Evolutionary conservation across 2,888 invertebrate genomes (phyloP).

Genomic region (Xestia ashworthii): DNA sequence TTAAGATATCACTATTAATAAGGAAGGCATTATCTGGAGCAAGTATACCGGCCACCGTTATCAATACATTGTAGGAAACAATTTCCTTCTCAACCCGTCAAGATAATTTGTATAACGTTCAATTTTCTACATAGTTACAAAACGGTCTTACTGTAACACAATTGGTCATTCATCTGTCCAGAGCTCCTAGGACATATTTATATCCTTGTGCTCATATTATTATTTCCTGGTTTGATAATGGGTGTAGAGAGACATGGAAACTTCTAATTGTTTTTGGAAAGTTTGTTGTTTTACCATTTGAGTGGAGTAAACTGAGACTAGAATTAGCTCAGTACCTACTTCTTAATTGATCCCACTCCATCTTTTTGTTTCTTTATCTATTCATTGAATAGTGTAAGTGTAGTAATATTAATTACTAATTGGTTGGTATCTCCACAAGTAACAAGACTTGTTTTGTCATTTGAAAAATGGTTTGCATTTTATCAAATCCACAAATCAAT

Average conservation of each 20-base stretch:
- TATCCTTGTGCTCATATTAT: conserved; percentile 12
- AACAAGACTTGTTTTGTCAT: background rate
- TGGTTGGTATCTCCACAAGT: background rate
- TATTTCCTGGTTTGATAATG: conserved; percentile 37
- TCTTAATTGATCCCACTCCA: background rate
- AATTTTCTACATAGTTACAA: conserved; percentile 54
- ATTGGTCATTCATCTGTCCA: conserved; percentile 54
- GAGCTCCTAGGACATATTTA: conserved; percentile 29
- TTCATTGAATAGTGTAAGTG: too few relatives aligned
- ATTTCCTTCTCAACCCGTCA: conserved; percentile 36
- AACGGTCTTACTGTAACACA: conserved; percentile 40
- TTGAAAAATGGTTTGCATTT: background rate
- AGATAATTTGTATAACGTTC: conserved; percentile 49
- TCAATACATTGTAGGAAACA: conserved; percentile 46
- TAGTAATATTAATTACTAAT: too few relatives aligned
- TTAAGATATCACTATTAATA: conserved; percentile 8
- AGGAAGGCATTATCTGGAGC: background rate
- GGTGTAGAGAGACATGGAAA: background rate
- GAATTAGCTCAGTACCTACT: background rate
- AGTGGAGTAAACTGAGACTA: background rate
- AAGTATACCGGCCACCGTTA: background rate
- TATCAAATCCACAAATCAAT: conserved; percentile 48
- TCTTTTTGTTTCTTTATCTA: background rate
- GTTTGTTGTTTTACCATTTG: background rate
- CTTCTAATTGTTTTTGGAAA: background rate